Conservation (phyloP, 2,888 invertebrate genomes). For the Magallana nippona region DNA sequence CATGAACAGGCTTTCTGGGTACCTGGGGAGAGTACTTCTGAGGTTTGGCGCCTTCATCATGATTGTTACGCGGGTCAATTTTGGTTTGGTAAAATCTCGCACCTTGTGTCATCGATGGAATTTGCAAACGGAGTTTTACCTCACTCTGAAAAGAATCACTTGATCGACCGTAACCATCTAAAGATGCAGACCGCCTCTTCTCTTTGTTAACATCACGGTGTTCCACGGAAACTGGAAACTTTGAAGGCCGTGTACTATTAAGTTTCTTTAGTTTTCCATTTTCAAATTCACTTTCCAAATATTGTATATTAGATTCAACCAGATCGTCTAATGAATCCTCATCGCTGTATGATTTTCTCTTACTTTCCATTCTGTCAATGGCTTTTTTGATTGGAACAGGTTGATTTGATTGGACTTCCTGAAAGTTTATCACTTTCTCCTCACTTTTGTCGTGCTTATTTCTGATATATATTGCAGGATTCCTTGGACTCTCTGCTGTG, state of each 20-base stretch:
- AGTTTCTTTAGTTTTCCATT: conserved; percentile 61
- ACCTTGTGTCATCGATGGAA: conserved; percentile 42
- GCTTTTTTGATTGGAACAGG: conserved; percentile 58
- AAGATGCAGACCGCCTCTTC: conserved; percentile 44
- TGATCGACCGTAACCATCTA: conserved; percentile 34
- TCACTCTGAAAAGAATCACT: conserved; percentile 48
- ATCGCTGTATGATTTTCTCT: conserved; percentile 62
- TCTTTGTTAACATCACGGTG: conserved; percentile 37
- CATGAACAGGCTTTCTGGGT: not conserved
- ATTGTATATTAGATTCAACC: conserved; percentile 74
- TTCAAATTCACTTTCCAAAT: conserved; percentile 72
- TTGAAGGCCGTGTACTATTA: conserved; percentile 35
- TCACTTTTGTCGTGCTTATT: not conserved
- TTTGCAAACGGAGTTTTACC: conserved; percentile 49
- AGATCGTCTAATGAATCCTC: conserved; percentile 75
- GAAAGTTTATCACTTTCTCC: conserved; percentile 53
- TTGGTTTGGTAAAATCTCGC: not conserved
- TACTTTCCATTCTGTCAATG: conserved; percentile 58
- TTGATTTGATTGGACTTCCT: conserved; percentile 58
- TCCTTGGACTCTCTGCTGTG: not conserved
- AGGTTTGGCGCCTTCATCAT: not conserved
- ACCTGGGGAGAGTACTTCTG: not conserved
- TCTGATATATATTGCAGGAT: not conserved
- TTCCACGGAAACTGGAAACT: conserved; percentile 34
- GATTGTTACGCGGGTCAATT: not conserved